phyloP scores from a whole-genome alignment of 2,113 vertebrate species.

The Vicugna pacos region DNA sequence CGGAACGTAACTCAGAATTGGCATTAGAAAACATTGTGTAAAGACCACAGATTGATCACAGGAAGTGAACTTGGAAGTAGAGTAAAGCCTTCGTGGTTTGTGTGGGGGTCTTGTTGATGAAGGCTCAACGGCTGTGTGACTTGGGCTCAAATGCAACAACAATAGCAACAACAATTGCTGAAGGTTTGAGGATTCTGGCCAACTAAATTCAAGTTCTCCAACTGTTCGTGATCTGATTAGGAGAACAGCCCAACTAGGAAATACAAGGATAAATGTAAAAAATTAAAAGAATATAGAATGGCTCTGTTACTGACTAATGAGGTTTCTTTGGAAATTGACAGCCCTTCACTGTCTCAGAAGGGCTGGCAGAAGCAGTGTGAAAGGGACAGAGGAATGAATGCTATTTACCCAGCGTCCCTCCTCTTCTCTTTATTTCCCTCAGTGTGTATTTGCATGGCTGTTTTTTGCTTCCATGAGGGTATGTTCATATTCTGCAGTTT shows the following conservation, averaged over 20 bases:
- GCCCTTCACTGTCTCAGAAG: neutral
- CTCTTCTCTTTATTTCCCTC: neutral
- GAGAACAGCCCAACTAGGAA: neutral
- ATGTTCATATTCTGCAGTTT: neutral
- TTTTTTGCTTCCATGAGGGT: neutral
- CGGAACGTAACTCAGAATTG: neutral
- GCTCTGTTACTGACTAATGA: neutral
- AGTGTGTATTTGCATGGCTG: neutral
- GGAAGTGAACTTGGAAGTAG: neutral
- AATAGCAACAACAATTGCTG: neutral
- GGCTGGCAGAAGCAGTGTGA: neutral
- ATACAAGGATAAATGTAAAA: neutral
- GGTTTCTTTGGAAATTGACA: neutral
- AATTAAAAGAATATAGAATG: neutral
- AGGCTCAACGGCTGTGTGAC: neutral
- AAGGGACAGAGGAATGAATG: neutral
- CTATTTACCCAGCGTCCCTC: neutral
- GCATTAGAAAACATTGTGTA: neutral
- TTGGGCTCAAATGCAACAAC: neutral
- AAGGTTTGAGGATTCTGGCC: neutral
- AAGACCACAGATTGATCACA: neutral
- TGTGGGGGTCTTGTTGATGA: neutral
- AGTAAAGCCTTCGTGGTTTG: neutral
- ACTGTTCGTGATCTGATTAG: slow-evolving; percentile 15
- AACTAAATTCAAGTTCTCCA: neutral